Evolutionary conservation across 2,888 invertebrate genomes (phyloP).

Genomic region (Campopleginae sp.): DNA sequence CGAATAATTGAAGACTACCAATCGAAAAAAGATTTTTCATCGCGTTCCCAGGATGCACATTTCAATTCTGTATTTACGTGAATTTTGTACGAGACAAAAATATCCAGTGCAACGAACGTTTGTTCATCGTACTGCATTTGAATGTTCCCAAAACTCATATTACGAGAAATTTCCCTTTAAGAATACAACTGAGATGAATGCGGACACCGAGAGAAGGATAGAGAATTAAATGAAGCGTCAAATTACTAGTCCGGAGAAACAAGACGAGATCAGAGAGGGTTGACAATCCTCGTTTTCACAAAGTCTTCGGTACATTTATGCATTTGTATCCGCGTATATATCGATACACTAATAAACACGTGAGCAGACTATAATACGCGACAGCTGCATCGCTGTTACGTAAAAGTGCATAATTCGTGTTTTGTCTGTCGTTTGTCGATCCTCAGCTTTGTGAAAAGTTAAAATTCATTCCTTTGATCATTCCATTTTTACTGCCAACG

Average conservation of each 20-base stretch:
- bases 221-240: conserved; percentile 65
- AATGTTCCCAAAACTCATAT: conserved; percentile 36
- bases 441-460: neutral
- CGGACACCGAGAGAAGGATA: neutral
- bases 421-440: conserved; percentile 54
- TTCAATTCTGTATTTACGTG: too few relatives aligned
- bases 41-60: too few relatives aligned
- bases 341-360: neutral
- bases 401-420: conserved; percentile 9
- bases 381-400: conserved; percentile 57
- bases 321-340: neutral
- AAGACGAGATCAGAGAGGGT: conserved; percentile 62
- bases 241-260: conserved; percentile 60
- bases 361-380: conserved; percentile 27
- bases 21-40: too few relatives aligned
- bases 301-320: conserved; percentile 8
- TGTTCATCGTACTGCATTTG: conserved; percentile 9
- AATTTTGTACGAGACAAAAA: too few relatives aligned
- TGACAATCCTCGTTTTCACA: conserved; percentile 48
- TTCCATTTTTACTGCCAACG: conserved; percentile 33
- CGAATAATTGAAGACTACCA: neutral
- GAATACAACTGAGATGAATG: conserved; percentile 22
- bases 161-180: neutral
- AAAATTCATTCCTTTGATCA: conserved; percentile 3
- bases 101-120: conserved; percentile 58